Percentiles rank a stretch among this genome's conserved stretches.
These are phyloP conservation scores for Onthophagus sagittarius DNA, from an alignment of 2,888 invertebrate genomes.

Conservation along the genomic window DNA sequence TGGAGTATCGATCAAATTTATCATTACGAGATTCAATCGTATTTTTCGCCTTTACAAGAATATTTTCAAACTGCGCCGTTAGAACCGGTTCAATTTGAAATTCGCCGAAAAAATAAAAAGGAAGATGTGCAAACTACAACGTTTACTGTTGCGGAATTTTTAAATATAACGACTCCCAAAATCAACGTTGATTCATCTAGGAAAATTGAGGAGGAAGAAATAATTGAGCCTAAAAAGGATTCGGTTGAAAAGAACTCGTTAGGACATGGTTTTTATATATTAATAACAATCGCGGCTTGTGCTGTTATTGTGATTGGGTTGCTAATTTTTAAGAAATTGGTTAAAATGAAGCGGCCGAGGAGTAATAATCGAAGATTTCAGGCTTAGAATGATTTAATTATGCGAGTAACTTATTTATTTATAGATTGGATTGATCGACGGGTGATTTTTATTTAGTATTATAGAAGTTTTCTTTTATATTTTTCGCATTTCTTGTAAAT, in stretches of 20 bases:
- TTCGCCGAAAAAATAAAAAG: slow-evolving; percentile 20
- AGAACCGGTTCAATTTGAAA: slow-evolving; percentile 21
- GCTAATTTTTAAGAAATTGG: slow-evolving; percentile 21
- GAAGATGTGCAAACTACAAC: slow-evolving; percentile 21
- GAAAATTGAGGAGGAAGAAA: background rate
- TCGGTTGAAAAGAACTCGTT: background rate
- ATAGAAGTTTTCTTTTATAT: background rate
- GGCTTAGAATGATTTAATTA: slow-evolving; percentile 4
- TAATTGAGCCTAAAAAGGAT: background rate
- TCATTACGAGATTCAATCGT: slow-evolving; percentile 53
- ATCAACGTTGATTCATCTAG: slow-evolving; percentile 10
- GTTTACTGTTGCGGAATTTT: background rate
- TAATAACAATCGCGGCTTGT: slow-evolving; percentile 22
- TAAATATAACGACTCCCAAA: slow-evolving; percentile 8
- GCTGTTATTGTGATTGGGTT: slow-evolving; percentile 16
- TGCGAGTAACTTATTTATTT: background rate
- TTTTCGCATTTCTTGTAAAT: background rate
- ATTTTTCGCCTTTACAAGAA: slow-evolving; percentile 55
- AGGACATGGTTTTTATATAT: slow-evolving; percentile 18
- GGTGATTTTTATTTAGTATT: background rate
- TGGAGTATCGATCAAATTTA: slow-evolving; percentile 51
- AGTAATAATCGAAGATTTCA: slow-evolving; percentile 31
- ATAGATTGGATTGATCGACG: background rate
- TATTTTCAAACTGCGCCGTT: slow-evolving; percentile 52
- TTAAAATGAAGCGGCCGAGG: slow-evolving; percentile 22